These are phyloP conservation scores for Xylota segnis DNA, from an alignment of 2,888 invertebrate species.

Conservation along the genomic window DNA sequence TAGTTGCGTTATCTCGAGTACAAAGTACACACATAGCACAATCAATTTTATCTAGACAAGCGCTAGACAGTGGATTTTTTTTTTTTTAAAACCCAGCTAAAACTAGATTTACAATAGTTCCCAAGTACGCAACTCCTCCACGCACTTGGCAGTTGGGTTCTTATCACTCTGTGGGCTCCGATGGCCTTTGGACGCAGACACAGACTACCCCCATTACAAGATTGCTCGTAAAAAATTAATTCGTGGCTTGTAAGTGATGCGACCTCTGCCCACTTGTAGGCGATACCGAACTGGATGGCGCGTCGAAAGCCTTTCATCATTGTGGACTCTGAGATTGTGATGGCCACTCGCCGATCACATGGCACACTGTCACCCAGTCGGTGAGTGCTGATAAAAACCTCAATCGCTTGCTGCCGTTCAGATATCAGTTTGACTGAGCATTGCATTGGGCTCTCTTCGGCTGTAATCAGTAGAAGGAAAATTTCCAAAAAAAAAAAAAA, in stretches of 20 bases:
- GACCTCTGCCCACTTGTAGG: background rate
- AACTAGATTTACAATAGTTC: conserved; percentile 7
- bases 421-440: conserved; percentile 25
- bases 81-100: conserved; percentile 1
- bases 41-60: conserved; percentile 38
- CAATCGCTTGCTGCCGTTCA: conserved; percentile 21
- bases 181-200: conserved; percentile 20
- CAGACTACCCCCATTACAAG: background rate
- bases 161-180: conserved; percentile 27
- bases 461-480: conserved; percentile 32
- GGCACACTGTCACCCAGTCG: conserved; percentile 20
- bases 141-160: background rate
- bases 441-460: background rate
- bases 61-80: conserved; percentile 18
- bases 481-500: conserved; percentile 21
- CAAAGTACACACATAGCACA: conserved; percentile 13
- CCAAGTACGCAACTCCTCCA: conserved; percentile 16
- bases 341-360: conserved; percentile 42
- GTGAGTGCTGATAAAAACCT: conserved; percentile 44
- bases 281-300: background rate
- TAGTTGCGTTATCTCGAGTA: conserved; percentile 4
- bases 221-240: conserved; percentile 12
- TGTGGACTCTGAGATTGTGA: conserved; percentile 23
- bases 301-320: conserved; percentile 2
- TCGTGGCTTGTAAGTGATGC: conserved; percentile 10